phyloP scores from a whole-genome alignment of 2,113 vertebrate species.

The Engraulis encrasicolus region DNA sequence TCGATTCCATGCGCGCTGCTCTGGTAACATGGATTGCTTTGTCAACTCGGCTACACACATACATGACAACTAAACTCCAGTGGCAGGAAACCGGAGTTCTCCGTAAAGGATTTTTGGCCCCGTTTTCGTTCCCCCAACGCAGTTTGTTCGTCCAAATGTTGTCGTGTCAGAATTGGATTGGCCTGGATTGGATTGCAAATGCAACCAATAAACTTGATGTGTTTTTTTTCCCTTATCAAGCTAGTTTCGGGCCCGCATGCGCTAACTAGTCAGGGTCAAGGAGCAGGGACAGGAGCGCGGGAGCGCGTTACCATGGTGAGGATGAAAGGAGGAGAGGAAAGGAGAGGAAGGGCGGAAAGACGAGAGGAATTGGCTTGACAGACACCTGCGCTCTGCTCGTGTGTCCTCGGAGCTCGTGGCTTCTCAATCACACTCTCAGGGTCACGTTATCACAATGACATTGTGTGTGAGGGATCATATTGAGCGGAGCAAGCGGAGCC shows the following conservation, averaged over 20 bases:
- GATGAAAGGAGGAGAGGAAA: neutral
- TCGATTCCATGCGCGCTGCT: neutral
- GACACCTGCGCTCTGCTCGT: neutral
- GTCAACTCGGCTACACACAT: neutral
- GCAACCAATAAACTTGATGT: neutral
- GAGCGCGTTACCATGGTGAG: neutral
- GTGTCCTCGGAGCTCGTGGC: neutral
- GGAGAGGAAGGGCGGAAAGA: too few relatives aligned
- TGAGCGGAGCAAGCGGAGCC: neutral
- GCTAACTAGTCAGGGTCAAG: neutral
- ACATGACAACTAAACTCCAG: neutral
- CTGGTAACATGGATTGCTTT: neutral
- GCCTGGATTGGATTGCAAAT: neutral
- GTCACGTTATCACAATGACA: conserved; percentile 20
- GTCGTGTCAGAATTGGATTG: too few relatives aligned
- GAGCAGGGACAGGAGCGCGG: too few relatives aligned
- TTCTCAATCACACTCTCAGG: conserved; percentile 37
- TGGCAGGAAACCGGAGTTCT: neutral
- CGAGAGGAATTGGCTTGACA: conserved; percentile 4
- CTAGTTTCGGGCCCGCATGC: neutral
- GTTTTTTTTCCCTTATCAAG: conserved; percentile 6
- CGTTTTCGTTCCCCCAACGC: neutral
- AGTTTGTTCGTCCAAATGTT: neutral
- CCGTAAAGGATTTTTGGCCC: neutral
- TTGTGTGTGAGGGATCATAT: conserved; percentile 29